phyloP scores from a whole-genome alignment of 2,113 vertebrate species.

The Marmota monax region DNA sequence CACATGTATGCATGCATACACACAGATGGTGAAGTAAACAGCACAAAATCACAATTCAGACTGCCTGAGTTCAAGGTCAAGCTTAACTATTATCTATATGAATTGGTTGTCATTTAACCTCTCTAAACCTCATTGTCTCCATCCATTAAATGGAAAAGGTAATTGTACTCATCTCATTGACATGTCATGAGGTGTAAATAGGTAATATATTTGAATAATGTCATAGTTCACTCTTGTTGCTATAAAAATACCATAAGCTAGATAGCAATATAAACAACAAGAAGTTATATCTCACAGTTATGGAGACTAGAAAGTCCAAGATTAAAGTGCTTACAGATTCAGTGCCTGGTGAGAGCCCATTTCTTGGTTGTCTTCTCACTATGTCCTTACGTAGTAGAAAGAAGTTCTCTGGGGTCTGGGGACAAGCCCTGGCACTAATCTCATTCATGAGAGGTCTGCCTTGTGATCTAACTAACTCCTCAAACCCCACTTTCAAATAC shows the following conservation, averaged over 20 bases:
- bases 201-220: background rate
- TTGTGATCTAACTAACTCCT: background rate
- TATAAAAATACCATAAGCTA: background rate
- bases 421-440: too few species aligned
- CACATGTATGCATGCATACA: background rate
- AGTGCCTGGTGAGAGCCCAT: too few species aligned
- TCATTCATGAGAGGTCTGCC: background rate
- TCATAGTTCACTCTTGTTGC: background rate
- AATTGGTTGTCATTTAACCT: constrained; percentile 28
- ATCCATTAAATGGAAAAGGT: background rate
- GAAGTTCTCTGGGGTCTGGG: background rate
- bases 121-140: constrained; percentile 1
- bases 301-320: background rate
- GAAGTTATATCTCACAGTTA: background rate
- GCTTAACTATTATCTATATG: background rate
- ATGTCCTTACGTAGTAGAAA: background rate
- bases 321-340: too few species aligned
- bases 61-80: background rate
- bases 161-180: background rate
- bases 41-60: background rate
- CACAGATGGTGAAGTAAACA: background rate
- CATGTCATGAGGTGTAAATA: background rate
- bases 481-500: background rate
- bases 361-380: background rate
- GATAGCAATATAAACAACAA: too few species aligned